Evolutionary conservation across 2,797 vertebrate species (phyloP).

Genomic region (Esox masquinongy): DNA sequence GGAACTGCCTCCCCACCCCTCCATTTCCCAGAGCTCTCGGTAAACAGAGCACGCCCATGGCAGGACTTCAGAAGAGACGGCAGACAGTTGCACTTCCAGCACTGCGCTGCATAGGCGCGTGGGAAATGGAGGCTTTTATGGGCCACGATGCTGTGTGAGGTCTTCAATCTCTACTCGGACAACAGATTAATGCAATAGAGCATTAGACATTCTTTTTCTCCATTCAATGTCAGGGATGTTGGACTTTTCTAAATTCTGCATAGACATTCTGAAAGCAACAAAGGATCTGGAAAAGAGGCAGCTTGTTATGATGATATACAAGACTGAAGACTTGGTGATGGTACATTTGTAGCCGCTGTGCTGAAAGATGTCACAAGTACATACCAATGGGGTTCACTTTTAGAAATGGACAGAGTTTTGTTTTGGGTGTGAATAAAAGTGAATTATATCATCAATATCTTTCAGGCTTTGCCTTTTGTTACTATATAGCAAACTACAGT

Average conservation of each 20-base stretch:
- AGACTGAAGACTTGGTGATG: slow-evolving; percentile 20
- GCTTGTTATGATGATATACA: slow-evolving; percentile 21
- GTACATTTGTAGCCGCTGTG: slow-evolving; percentile 45
- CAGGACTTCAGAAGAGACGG: slow-evolving; percentile 49
- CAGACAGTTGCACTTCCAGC: slow-evolving; percentile 10
- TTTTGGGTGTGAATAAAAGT: background rate
- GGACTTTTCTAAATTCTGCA: background rate
- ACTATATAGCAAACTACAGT: background rate
- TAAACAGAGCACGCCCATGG: slow-evolving; percentile 62
- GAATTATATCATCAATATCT: background rate
- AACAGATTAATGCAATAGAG: slow-evolving; percentile 31
- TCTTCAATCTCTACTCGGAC: slow-evolving; percentile 30
- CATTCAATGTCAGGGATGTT: background rate
- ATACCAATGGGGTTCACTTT: slow-evolving; percentile 44
- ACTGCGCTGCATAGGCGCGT: slow-evolving; percentile 2
- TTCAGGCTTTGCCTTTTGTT: background rate
- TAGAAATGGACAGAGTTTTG: background rate
- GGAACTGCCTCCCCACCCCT: slow-evolving; percentile 46
- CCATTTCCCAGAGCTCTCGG: slow-evolving; percentile 52
- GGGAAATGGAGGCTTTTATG: slow-evolving; percentile 28
- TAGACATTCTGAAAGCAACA: background rate
- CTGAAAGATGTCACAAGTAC: slow-evolving; percentile 49
- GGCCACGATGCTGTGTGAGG: slow-evolving; percentile 41
- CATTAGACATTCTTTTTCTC: slow-evolving; percentile 23
- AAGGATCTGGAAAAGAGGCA: slow-evolving; percentile 31